A percentile compares a stretch with the other conserved stretches of the same genome.
Conservation (phyloP, 2,113 vertebrate species). For the Coracopsis vasa region DNA sequence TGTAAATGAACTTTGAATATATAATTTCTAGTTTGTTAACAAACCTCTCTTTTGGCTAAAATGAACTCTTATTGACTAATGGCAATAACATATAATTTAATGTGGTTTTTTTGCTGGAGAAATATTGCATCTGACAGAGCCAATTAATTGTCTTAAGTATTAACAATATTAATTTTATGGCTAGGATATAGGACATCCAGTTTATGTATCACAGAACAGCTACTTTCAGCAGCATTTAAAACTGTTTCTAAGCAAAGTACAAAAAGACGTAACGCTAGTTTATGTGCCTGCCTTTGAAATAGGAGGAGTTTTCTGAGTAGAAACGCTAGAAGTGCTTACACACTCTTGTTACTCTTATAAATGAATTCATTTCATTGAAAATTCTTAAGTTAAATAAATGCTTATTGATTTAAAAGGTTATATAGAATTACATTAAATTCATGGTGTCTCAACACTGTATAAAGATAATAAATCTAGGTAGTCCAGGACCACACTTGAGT, state of each 20-base stretch:
- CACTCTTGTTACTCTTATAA: conserved; percentile 19
- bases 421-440: conserved; percentile 54
- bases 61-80: conserved; percentile 56
- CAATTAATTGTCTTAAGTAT: conserved; percentile 48
- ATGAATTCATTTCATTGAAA: conserved; percentile 57
- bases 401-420: conserved; percentile 67
- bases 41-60: conserved; percentile 62
- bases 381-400: conserved; percentile 66
- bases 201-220: background rate
- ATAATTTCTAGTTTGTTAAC: conserved; percentile 76
- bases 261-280: background rate
- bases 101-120: conserved; percentile 27
- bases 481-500: conserved; percentile 63
- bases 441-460: conserved; percentile 39
- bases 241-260: background rate
- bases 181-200: background rate
- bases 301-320: background rate
- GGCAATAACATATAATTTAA: conserved; percentile 71
- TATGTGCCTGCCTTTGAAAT: background rate
- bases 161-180: conserved; percentile 55
- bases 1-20: conserved; percentile 77
- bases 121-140: conserved; percentile 67
- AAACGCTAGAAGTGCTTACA: background rate
- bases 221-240: background rate
- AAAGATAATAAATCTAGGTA: conserved; percentile 73